Base-by-base conservation (phyloP, 2,888 invertebrate species). In the Tenthredo amoena region DNA sequence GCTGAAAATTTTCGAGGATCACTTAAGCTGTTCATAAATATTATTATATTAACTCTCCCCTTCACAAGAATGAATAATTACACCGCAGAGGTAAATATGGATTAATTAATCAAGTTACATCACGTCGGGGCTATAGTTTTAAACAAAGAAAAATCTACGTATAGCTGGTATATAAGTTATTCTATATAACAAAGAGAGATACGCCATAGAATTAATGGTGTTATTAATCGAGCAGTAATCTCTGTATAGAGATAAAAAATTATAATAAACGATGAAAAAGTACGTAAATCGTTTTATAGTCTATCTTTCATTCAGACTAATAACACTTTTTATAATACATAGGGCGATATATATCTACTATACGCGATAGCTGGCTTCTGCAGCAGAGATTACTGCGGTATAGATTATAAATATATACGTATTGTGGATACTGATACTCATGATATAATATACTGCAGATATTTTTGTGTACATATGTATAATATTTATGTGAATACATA, bases 91-190 rank as follows among this genome's bases (percentile, higher is more conserved):
- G 47, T 26, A 74, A 43, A 74, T 74, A 74, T 74, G 21, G 21
- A 74, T 43, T 74, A 74, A 47, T 74, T 74, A 40, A 74, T 74
- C 74, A 31, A 74, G 18, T 74, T 74, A 74, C 4, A 74, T 15
- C 43, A 43, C 0, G 40, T n/a, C 43, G 26, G 71, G 71, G 18
- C 71, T 34, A 1, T 37, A 37, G 9, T 1, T 12, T 15, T 40
- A n/a, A 72, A 72, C 15, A 72, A 34, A 72, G 37, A 72, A 37
- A 40, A 40, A 2, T 72, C 18, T 37, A n/a, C 0, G n/a, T n/a
- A 71, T n/a, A 40, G 34, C 37, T 31, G 34, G 18, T 18, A 31
- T 71, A 12, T 76, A 26, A 26, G 7, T 21, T 37, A n/a, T 74
- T 7, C 15, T 74, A n/a, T 74, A n/a, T 18, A n/a, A 43, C 40